phyloP scores from a whole-genome alignment of 2,797 vertebrate species.

The Crocidura indochinensis region DNA sequence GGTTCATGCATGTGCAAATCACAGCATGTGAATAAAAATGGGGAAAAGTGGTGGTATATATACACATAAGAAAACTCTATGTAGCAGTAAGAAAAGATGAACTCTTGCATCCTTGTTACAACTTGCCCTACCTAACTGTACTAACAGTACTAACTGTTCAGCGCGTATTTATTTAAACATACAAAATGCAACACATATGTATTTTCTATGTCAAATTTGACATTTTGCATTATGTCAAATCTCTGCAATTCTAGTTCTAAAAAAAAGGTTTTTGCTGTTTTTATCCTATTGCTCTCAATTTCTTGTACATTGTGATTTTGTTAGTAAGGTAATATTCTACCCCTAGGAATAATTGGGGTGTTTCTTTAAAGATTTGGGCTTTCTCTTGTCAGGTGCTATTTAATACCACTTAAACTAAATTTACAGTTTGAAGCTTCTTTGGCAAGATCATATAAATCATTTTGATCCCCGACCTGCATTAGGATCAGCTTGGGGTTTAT shows the following conservation, averaged over 20 bases:
- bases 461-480: slow-evolving; percentile 53
- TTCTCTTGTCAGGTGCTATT: slow-evolving; percentile 20
- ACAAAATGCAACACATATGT: slow-evolving; percentile 35
- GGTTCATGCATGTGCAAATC: too few relatives aligned
- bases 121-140: too few relatives aligned
- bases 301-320: slow-evolving; percentile 30
- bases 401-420: background rate
- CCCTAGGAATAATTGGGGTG: background rate
- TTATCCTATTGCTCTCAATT: background rate
- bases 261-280: slow-evolving; percentile 2
- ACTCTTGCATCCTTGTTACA: too few relatives aligned
- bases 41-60: too few relatives aligned
- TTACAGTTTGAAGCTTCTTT: slow-evolving; percentile 3
- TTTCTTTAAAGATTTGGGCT: slow-evolving; percentile 48
- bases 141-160: too few relatives aligned
- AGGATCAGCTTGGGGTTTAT: slow-evolving; percentile 66
- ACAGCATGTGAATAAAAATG: too few relatives aligned
- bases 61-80: too few relatives aligned
- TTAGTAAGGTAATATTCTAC: slow-evolving; percentile 13
- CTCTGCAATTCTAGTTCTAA: background rate
- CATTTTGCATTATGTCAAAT: background rate
- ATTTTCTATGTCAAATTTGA: background rate
- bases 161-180: slow-evolving; percentile 21
- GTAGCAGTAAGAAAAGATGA: too few relatives aligned
- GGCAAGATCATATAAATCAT: background rate